phyloP scores from a whole-genome alignment of 2,113 vertebrate species.

The Macquaria ambigua region DNA sequence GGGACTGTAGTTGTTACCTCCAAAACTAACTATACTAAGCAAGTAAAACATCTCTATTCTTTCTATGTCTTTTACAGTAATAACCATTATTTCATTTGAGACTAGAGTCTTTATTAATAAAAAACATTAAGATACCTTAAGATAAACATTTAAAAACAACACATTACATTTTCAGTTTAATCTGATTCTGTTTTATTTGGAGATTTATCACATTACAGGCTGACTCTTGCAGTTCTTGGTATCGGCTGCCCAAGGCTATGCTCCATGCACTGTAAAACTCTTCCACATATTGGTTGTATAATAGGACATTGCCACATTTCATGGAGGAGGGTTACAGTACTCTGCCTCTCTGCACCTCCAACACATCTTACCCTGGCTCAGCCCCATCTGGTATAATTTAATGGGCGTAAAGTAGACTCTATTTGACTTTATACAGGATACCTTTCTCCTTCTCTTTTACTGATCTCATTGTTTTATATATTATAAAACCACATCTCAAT shows the following conservation, averaged over 20 bases:
- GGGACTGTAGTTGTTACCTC: not conserved
- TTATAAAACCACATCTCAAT: not conserved
- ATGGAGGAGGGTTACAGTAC: not conserved
- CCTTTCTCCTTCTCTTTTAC: not conserved
- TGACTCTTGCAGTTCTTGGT: not conserved
- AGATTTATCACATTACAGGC: constrained; percentile 30
- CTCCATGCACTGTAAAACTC: not conserved
- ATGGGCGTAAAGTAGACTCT: constrained; percentile 1
- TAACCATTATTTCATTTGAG: not conserved
- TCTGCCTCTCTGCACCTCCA: constrained; percentile 3
- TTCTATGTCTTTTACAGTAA: not conserved
- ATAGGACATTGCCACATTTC: constrained; percentile 32
- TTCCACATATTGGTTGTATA: constrained; percentile 21
- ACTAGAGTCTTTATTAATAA: not conserved
- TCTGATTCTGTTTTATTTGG: constrained; percentile 3
- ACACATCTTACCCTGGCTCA: constrained; percentile 24
- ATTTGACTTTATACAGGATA: not conserved
- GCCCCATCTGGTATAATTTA: constrained; percentile 47
- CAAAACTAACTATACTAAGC: too few relatives aligned
- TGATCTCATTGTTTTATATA: not conserved
- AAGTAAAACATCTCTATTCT: not conserved
- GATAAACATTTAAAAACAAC: not conserved
- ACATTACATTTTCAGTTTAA: constrained; percentile 5
- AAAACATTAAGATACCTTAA: not conserved
- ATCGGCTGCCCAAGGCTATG: constrained; percentile 23